Base-by-base conservation (phyloP, 2,888 invertebrate genomes). In the Sphinx pinastri region DNA sequence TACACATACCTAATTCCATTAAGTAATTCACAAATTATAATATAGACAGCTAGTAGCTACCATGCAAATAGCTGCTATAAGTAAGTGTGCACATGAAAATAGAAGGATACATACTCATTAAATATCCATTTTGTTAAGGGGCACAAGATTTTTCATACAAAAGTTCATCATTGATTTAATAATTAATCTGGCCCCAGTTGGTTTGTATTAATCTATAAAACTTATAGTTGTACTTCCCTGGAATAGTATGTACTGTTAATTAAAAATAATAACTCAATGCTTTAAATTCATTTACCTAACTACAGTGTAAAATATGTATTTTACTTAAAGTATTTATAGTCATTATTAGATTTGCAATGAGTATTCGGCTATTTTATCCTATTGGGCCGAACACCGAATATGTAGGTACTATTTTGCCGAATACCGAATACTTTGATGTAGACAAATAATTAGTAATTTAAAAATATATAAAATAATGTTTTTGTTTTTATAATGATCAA, bases 161-260 rank as follows among this genome's bases (percentile, higher is more conserved):
- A 7, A 13, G 6, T 60, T 63, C 19, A 47, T 49, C 16, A 63
- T 49, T 52, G 14, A 52, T 38, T 38, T 49, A 19, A 38, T 13
- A 45, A 38, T 10, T 13, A 45, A 38, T 10, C 7, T 67, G 67
- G 52, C 31, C 10, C 31, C 54, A 38, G 67, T 51, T 54, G 45
- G 10, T 69, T 58, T n/a, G 19, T 25, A 69, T 63, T 63, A 60
- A n/a, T 54, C 19, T 54, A 60, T 69, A 38, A 31, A 45, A 55
- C 47, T 63, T 55, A 70, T 66, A 16, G 45, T 58, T 70, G 67
- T 67, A 66, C 55, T 57, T 14, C 49, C 66, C 70, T 67, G 70
- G 19, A 70, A 66, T 49, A 67, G 67, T 70, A 67, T 67, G 19
- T 45, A 31, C 49, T 58, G 19, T 70, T n/a, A 60, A 70, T 52